A percentile compares a stretch with the other conserved stretches of the same genome.
These are phyloP conservation scores for Drosophila recens DNA, from an alignment of 2,888 invertebrate species.

Conservation along the genomic window DNA sequence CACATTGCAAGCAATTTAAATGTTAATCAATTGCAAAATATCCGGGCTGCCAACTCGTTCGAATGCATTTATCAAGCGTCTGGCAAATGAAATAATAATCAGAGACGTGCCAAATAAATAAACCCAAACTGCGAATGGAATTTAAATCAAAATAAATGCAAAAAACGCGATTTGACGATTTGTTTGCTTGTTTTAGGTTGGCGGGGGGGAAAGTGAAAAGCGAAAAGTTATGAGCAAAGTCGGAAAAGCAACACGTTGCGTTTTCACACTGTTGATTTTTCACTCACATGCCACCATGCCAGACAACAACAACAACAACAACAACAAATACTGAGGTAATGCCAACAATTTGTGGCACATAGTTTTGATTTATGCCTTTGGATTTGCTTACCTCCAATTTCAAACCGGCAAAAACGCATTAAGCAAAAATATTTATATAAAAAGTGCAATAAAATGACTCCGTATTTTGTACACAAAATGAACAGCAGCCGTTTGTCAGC, in stretches of 20 bases:
- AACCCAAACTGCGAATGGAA: slow-evolving; percentile 44
- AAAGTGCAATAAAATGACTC: slow-evolving; percentile 45
- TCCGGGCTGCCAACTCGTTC: slow-evolving; percentile 6
- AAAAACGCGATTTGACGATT: slow-evolving; percentile 29
- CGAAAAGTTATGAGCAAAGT: slow-evolving; percentile 49
- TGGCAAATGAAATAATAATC: slow-evolving; percentile 39
- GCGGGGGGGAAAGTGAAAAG: neutral
- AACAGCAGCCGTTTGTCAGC: slow-evolving; percentile 24
- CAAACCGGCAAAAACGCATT: slow-evolving; percentile 31
- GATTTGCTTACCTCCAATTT: slow-evolving; percentile 45
- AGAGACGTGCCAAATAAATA: slow-evolving; percentile 55
- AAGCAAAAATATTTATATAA: slow-evolving; percentile 53
- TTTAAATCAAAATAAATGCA: slow-evolving; percentile 64
- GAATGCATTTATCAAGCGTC: slow-evolving; percentile 29
- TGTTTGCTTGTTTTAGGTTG: slow-evolving; percentile 55
- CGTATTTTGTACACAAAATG: slow-evolving; percentile 32
- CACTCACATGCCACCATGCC: neutral
- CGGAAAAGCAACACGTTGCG: slow-evolving; percentile 67
- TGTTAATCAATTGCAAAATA: slow-evolving; percentile 71
- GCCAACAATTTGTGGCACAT: slow-evolving; percentile 38
- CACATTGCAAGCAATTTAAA: slow-evolving; percentile 76
- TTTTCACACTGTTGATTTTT: slow-evolving; percentile 30
- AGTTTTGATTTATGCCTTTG: slow-evolving; percentile 68
- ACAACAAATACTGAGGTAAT: slow-evolving; percentile 8
- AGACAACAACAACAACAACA: neutral